Conservation (phyloP, 2,113 vertebrate species). For the Canis aureus region DNA sequence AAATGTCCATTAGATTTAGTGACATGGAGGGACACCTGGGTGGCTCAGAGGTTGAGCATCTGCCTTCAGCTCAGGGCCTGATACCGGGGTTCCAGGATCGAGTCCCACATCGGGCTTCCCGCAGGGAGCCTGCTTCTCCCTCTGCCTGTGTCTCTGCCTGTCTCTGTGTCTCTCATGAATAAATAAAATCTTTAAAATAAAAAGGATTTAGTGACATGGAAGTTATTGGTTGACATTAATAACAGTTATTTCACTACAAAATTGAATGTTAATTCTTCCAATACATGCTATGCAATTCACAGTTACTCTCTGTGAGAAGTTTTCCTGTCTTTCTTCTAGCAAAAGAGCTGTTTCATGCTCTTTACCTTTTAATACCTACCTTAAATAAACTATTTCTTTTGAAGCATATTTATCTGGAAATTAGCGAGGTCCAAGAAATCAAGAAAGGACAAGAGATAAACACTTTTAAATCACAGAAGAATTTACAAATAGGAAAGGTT, state of each 20-base stretch:
- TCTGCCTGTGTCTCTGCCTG: neutral
- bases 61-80: neutral
- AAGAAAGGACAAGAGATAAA: slow-evolving; percentile 31
- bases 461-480: neutral
- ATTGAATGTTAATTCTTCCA: slow-evolving; percentile 52
- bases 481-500: neutral
- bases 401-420: slow-evolving; percentile 48
- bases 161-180: neutral
- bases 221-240: slow-evolving; percentile 41
- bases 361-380: slow-evolving; percentile 39
- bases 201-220: neutral
- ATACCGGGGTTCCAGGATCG: neutral
- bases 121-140: neutral
- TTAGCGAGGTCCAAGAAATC: slow-evolving; percentile 20
- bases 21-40: neutral
- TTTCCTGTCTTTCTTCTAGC: slow-evolving; percentile 28
- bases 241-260: slow-evolving; percentile 48
- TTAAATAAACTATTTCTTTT: slow-evolving; percentile 57
- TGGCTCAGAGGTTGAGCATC: neutral
- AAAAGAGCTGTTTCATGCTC: slow-evolving; percentile 20
- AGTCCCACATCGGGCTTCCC: neutral
- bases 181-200: neutral
- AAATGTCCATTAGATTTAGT: neutral
- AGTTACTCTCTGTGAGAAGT: slow-evolving; percentile 46
- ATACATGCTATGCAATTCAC: neutral